Evolutionary conservation across 2,888 invertebrate species (phyloP).

Genomic region (Metopia argyrocephala): DNA sequence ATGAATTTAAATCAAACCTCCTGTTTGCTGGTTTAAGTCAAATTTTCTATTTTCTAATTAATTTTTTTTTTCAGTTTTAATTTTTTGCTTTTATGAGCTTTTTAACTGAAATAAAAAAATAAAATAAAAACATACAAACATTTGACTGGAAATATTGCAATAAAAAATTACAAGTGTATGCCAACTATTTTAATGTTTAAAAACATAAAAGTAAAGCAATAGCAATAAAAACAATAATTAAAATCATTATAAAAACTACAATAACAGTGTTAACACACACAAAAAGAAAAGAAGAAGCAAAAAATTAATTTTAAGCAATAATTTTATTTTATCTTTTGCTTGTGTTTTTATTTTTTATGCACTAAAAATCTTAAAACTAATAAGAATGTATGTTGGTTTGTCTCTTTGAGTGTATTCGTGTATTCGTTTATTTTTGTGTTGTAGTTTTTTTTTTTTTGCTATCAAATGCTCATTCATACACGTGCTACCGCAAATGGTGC

Average conservation of each 20-base stretch:
- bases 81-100: background rate
- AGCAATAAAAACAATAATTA: background rate
- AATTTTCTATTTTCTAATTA: background rate
- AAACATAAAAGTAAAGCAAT: background rate
- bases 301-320: too few species aligned
- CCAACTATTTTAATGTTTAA: background rate
- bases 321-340: background rate
- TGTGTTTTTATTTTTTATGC: conserved; percentile 17
- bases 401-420: background rate
- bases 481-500: conserved; percentile 36
- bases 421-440: background rate
- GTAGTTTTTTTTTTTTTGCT: conserved; percentile 1
- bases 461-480: conserved; percentile 36
- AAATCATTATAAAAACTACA: background rate
- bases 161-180: background rate
- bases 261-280: too few species aligned
- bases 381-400: conserved; percentile 6
- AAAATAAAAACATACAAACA: background rate
- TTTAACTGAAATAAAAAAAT: background rate
- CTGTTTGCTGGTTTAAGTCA: background rate
- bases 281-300: too few species aligned
- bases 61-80: background rate
- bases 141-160: background rate
- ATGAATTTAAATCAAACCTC: too few species aligned
- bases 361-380: conserved; percentile 7